Evolutionary conservation across 2,113 vertebrate genomes (phyloP), one percentile per base, ranked within the genome.

Genomic region (Corydoras maculifer): DNA sequence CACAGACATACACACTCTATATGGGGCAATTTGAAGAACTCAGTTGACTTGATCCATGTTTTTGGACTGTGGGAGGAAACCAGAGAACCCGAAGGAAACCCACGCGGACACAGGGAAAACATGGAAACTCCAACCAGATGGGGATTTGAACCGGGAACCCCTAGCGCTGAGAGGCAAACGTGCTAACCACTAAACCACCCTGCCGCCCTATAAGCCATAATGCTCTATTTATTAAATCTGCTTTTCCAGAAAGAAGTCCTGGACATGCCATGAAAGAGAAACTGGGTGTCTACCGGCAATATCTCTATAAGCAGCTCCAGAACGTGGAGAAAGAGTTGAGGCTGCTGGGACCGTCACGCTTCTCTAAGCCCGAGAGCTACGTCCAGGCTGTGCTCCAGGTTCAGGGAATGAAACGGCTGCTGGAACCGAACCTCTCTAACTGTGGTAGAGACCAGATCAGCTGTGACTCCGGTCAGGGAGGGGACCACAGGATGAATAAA

Each of bases 251-350:
- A 73, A 79, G 61, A 54, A 79, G 68, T 49, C 64, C 84, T 48
- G 80, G 79, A 31, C 82, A 71, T 4, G 84, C n/a, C 48, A 43
- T 43, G 35, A 43, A 43, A 43, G 35, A 43, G 35, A 43, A 43
- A 8, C 7, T 43, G 35, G 35, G 35, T 15, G 5, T 82, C 75
- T 93, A 92, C 77, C 87, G 80, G 69, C 82, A 66, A 35, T 94
- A 91, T 83, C 88, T 98, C 65, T 92, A 92, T 80, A 65, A 81
- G 59, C 96, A 96, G 69, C 87, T 99, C 61, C 89, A 90, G 78
- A 91, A 86, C 0, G 68, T 98, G 49, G 93, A 96, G 82, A 88
- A 88, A 72, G 91, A 91, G 69, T 80, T 98, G 71, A 79, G 74
- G 78, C 83, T 95, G 75, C 72, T 95, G 72, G 93, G 91, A 11